Percentiles rank a stretch among this genome's conserved stretches.
Evolutionary conservation across 2,113 vertebrate species (phyloP).

Genomic region (Notarius quadriscutis): DNA sequence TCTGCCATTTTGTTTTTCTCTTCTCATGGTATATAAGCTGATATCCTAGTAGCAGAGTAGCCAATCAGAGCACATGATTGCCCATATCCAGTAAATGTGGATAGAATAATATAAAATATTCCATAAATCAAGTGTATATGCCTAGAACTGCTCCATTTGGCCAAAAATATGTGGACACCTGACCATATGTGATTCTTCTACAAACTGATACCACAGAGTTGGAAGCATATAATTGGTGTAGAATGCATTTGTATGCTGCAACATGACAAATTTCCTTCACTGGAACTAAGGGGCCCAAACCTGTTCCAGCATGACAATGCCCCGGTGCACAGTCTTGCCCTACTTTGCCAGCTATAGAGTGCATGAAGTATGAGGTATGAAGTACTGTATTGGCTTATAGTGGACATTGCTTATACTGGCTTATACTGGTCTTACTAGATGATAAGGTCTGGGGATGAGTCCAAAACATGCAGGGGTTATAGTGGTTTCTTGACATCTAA

Average conservation of each 20-base stretch:
- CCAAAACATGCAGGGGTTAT: neutral
- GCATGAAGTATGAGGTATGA: neutral
- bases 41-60: no score
- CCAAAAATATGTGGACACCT: neutral
- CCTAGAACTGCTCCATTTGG: neutral
- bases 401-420: neutral
- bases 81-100: no score
- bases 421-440: neutral
- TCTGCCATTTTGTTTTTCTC: no score
- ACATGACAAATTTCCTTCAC: no score
- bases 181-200: neutral
- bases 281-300: no score
- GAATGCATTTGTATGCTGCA: no score
- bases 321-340: neutral
- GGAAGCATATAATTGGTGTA: neutral
- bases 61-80: no score
- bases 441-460: neutral
- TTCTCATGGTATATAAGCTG: no score
- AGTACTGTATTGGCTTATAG: neutral
- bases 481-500: neutral
- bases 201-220: neutral
- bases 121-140: neutral
- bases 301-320: no score
- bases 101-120: no score
- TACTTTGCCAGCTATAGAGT: neutral